These are phyloP conservation scores for Cydia pomonella DNA, from an alignment of 1,140 invertebrate species.

Conservation along the genomic window DNA sequence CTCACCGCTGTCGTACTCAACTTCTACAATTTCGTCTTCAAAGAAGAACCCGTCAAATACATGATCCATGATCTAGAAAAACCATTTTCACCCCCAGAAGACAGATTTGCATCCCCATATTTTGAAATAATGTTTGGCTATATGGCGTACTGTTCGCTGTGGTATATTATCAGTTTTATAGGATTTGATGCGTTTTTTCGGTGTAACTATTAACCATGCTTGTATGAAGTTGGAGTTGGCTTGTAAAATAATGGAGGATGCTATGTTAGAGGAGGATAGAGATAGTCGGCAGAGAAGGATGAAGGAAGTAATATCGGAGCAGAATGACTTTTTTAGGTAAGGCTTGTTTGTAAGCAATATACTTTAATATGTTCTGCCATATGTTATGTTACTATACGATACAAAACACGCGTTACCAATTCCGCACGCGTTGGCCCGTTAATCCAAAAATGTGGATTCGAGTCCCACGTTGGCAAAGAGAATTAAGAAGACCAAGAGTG, in stretches of 20 bases:
- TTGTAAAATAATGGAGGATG: conserved; percentile 48
- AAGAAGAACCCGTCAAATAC: neutral
- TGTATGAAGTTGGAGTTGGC: conserved; percentile 56
- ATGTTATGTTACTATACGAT: too few species aligned
- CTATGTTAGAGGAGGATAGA: conserved; percentile 34
- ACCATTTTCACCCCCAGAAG: conserved; percentile 12
- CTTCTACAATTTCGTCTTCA: conserved; percentile 7
- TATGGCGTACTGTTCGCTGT: conserved; percentile 34
- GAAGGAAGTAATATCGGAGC: neutral
- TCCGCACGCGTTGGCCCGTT: too few species aligned
- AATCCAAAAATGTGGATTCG: too few species aligned
- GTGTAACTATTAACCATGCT: conserved; percentile 53
- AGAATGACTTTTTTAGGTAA: too few species aligned
- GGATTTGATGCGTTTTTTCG: conserved; percentile 55
- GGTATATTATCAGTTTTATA: conserved; percentile 47
- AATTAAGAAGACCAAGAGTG: too few species aligned
- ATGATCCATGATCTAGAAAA: conserved; percentile 31
- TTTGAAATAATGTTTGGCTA: conserved; percentile 33
- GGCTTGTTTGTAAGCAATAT: too few species aligned
- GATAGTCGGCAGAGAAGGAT: conserved; percentile 38
- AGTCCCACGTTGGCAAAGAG: too few species aligned
- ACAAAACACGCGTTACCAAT: too few species aligned
- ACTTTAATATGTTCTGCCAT: too few species aligned
- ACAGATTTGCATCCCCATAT: conserved; percentile 16
- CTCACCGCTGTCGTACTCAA: neutral